A percentile compares a stretch with the other conserved stretches of the same genome.
phyloP scores from a whole-genome alignment of 2,797 vertebrate genomes.

The Ctenopoma kingsleyae region DNA sequence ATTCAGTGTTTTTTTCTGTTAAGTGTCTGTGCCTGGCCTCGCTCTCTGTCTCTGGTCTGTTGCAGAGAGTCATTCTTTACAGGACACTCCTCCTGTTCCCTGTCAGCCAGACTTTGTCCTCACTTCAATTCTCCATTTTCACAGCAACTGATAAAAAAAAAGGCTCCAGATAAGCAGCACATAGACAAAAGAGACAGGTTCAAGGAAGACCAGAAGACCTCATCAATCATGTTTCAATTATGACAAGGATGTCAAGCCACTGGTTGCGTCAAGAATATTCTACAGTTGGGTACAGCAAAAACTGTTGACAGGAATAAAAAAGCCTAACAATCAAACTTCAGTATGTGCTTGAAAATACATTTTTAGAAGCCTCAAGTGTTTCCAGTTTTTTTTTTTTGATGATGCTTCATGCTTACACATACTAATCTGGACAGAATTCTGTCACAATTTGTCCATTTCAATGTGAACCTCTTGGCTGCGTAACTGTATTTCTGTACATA shows the following conservation, averaged over 20 bases:
- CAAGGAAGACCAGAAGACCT: constrained; percentile 18
- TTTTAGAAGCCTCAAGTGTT: neutral
- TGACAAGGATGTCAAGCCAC: constrained; percentile 32
- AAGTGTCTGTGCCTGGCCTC: constrained; percentile 51
- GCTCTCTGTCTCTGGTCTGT: constrained; percentile 51
- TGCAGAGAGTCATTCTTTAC: constrained; percentile 55
- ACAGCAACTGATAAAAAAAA: constrained; percentile 34
- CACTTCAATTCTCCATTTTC: constrained; percentile 37
- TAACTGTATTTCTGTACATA: constrained; percentile 18
- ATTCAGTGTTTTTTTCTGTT: constrained; percentile 55
- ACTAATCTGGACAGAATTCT: neutral
- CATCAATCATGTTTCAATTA: constrained; percentile 41
- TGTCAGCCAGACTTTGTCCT: constrained; percentile 46
- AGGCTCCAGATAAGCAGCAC: constrained; percentile 11
- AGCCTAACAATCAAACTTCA: neutral
- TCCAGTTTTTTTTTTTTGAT: neutral
- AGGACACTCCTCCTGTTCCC: constrained; percentile 49
- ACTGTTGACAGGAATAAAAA: neutral
- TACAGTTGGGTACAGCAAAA: neutral
- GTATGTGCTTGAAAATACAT: neutral
- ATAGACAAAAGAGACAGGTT: constrained; percentile 24
- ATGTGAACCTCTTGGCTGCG: neutral
- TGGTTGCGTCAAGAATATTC: constrained; percentile 17
- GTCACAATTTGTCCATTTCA: constrained; percentile 4
- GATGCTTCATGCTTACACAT: neutral